Evolutionary conservation across 2,113 vertebrate genomes (phyloP).

Genomic region (Chamaetylas fuelleborni): DNA sequence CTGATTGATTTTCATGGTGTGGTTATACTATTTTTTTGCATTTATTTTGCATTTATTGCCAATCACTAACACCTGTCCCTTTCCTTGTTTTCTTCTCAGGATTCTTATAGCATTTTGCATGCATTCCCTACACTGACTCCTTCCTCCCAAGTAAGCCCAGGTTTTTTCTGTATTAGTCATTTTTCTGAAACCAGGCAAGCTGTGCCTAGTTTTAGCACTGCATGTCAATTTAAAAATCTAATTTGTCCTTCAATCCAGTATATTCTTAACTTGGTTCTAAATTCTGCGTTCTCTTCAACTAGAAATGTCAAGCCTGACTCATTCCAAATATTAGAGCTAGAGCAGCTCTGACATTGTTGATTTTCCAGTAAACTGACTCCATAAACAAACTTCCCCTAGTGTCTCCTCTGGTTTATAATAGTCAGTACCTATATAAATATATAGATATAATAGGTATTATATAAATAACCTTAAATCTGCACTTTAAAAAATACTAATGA

Average conservation of each 20-base stretch:
- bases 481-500: neutral
- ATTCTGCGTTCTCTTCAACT: neutral
- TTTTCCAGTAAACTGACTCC: slow-evolving; percentile 3
- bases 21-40: neutral
- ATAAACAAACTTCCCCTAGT: neutral
- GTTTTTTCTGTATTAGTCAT: slow-evolving; percentile 46
- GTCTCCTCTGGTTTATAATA: neutral
- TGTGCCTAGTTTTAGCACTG: slow-evolving; percentile 27
- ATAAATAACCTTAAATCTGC: neutral
- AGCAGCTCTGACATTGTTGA: neutral
- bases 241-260: neutral
- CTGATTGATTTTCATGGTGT: neutral
- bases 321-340: slow-evolving; percentile 5
- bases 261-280: slow-evolving; percentile 31
- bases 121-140: neutral
- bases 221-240: slow-evolving; percentile 8
- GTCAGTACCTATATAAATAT: neutral
- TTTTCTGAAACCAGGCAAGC: slow-evolving; percentile 21
- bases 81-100: neutral
- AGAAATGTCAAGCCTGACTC: slow-evolving; percentile 34
- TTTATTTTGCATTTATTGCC: neutral
- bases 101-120: neutral
- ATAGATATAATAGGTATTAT: too few species aligned
- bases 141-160: neutral
- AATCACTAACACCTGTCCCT: neutral